Conservation (phyloP, 2,113 vertebrate genomes). For the Choloepus hoffmanni region DNA sequence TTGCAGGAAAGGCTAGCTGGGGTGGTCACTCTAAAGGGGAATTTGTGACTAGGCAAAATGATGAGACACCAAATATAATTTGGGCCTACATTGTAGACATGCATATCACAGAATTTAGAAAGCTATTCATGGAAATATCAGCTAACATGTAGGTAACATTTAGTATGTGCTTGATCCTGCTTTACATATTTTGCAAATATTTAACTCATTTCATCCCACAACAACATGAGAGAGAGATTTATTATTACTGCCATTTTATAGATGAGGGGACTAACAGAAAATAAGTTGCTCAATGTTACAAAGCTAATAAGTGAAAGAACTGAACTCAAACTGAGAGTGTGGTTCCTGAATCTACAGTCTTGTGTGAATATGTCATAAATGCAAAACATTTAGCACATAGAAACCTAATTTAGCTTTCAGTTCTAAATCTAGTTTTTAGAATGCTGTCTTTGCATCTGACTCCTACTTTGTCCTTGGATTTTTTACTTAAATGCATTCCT, state of each 20-base stretch:
- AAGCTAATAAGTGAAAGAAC: neutral
- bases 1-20: no score
- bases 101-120: neutral
- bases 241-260: neutral
- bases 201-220: neutral
- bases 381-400: neutral
- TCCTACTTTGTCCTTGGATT: neutral
- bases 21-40: no score
- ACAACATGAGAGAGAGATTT: neutral
- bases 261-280: neutral
- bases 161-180: neutral
- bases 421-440: neutral
- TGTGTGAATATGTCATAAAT: neutral
- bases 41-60: no score
- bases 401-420: neutral
- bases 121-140: neutral
- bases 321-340: neutral
- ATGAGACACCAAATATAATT: neutral
- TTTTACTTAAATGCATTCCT: neutral
- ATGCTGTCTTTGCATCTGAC: neutral
- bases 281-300: neutral
- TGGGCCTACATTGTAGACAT: no score
- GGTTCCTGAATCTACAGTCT: neutral
- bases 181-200: neutral
- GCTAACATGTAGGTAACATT: neutral